phyloP scores from a whole-genome alignment of 2,113 vertebrate genomes.

The Grammomys dolichurus region DNA sequence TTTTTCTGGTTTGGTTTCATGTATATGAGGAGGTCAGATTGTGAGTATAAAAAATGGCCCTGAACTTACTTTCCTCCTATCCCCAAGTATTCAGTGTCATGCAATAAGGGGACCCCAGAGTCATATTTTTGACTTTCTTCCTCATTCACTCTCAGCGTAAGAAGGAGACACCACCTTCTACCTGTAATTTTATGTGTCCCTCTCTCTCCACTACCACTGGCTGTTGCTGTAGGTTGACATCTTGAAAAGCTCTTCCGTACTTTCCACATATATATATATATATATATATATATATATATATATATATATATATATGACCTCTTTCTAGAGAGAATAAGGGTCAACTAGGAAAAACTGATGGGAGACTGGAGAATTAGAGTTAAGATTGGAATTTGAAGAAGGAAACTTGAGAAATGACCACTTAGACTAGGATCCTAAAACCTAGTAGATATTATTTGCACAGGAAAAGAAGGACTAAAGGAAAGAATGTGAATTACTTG shows the following conservation, averaged over 20 bases:
- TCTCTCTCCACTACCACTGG: not conserved
- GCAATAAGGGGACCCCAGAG: not conserved
- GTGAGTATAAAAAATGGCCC: not conserved
- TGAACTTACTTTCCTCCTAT: not conserved
- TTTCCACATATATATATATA: not conserved
- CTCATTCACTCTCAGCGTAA: not conserved
- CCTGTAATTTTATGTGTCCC: not conserved
- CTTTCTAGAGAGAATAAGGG: not conserved
- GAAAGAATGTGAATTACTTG: conserved; percentile 76
- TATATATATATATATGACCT: not conserved
- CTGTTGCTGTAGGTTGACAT: not conserved
- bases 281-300: no score
- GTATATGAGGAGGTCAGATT: not conserved
- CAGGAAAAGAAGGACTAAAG: conserved; percentile 37
- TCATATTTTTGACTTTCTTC: not conserved
- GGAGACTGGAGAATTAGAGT: conserved; percentile 1
- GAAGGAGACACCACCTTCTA: not conserved
- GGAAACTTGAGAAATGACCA: conserved; percentile 53
- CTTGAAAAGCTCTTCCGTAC: not conserved
- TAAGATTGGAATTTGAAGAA: not conserved
- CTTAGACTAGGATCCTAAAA: conserved; percentile 52
- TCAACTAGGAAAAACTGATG: not conserved
- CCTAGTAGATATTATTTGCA: conserved; percentile 50
- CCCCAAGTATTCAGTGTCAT: not conserved
- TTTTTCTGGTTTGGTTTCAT: not conserved